Evolutionary conservation across 2,797 vertebrate genomes (phyloP), one percentile per base, ranked within the genome.

Genomic region (Antennarius maculatus): DNA sequence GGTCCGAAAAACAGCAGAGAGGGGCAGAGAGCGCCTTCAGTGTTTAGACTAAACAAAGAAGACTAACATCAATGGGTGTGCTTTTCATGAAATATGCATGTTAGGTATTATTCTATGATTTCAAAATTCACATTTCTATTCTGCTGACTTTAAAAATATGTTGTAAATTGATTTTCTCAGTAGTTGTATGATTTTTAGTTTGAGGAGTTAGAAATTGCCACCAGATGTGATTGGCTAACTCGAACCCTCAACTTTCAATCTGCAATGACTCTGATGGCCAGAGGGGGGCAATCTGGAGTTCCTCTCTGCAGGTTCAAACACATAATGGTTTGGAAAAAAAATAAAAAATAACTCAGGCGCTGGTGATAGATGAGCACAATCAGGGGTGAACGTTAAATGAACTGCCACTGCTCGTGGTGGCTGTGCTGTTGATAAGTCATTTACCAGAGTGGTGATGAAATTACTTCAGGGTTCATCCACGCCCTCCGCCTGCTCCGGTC

Each of bases 331-430:
- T 58, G 28, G 31, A 16, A 59, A 48, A 50, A 43, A 49, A 43
- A 49, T 42, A 60, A 11, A 14, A 73, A 5, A 29, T 10, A 13
- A 18, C 5, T 16, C 0, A 0, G 18, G 46, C 39, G 49, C 2
- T 3, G 0, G 51, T 77, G 64, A 79, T 61, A 23, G 47, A 74
- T 66, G 63, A 53, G 41, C 47, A 65, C 60, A 72, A 72, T 75
- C 61, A 80, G 42, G 53, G 51, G 27, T 13, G 37, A 62, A 73
- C 61, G 69, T 60, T 73, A 61, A 64, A 76, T 73, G 12, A 74
- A 71, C 53, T 71, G 54, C 49, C 64, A 0, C 46, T 16, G 65
- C 61, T 70, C 52, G 64, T 16, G 55, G 62, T 42, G 58, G 13
- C 61, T 15, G 7, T 11, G n/a, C 28, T 46, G 39, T n/a, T 61